Evolutionary conservation across 1,140 invertebrate species (phyloP), one percentile per base, ranked within the genome.

Genomic region (Oncopeltus fasciatus): DNA sequence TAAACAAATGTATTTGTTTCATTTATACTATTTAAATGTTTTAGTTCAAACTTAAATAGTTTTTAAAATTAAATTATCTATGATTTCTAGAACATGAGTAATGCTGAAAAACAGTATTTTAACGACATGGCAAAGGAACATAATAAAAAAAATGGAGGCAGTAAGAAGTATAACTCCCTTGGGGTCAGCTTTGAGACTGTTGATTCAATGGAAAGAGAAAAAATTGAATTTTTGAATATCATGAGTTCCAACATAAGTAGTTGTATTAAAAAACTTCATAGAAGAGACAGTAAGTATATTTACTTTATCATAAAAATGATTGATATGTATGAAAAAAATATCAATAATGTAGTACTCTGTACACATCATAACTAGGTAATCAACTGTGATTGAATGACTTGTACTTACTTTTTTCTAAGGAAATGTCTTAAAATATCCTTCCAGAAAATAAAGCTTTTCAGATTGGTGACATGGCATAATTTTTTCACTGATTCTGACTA

Each of bases 181-280:
- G 61, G 61, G 2, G 51, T 62, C 1, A 62, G 61, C 27, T 62
- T 31, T 62, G 61, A 49, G 38, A 33, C 26, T 8, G 12, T 56
- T 14, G 61, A 57, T 24, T 29, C 27, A 16, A 21, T 21, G 28
- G 14, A 57, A 29, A 62, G 61, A 33, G 51, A 57, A 21, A 12
- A 24, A 16, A 31, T 9, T 12, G 61, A 62, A 43, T 11, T 26
- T n/a, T 16, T 9, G 2, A 38, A 62, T 18, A 9, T 56, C 2
- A 62, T 62, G 61, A 11, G 29, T 24, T 24, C n/a, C 1, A 62
- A 49, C 2, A 57, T 62, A n/a, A 31, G 57, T 20, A 56, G 21
- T 20, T 43, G 21, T 14, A 29, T 62, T 31, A 16, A 14, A 2
- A 33, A 31, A 2, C 21, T 57, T n/a, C 16, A 31, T 21, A 57